These are phyloP conservation scores for Octodonta nipae DNA, from an alignment of 2,888 invertebrate genomes.

Conservation along the genomic window DNA sequence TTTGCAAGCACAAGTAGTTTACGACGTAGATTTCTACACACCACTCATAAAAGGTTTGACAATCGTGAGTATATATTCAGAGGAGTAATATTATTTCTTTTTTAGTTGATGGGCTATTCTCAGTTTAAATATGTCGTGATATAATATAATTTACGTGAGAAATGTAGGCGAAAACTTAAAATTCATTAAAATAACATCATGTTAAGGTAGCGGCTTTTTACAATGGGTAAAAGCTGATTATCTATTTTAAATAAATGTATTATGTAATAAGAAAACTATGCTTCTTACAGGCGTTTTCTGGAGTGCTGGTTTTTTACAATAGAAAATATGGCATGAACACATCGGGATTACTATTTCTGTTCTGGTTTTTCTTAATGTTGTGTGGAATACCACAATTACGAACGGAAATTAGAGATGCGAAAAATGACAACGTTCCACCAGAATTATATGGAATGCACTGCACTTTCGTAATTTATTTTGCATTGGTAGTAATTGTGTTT, in stretches of 20 bases:
- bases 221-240: no score
- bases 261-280: no score
- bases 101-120: no score
- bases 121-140: no score
- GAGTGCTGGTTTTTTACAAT: constrained; percentile 34
- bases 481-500: constrained; percentile 26
- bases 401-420: constrained; percentile 11
- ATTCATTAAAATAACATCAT: no score
- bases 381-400: constrained; percentile 25
- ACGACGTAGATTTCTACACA: constrained; percentile 58
- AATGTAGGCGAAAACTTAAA: no score
- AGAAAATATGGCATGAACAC: constrained; percentile 39
- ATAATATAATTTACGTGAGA: no score
- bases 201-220: no score
- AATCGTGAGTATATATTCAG: constrained; percentile 55
- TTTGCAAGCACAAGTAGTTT: constrained; percentile 39
- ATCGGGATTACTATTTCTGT: constrained; percentile 43
- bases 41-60: constrained; percentile 63
- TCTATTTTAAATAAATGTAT: no score
- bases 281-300: constrained; percentile 8
- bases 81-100: neutral
- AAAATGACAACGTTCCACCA: constrained; percentile 4
- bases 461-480: constrained; percentile 29
- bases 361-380: constrained; percentile 39
- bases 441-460: constrained; percentile 17